These are phyloP conservation scores for Stenopsyche tienmushanensis DNA, from an alignment of 1,140 invertebrate species.

Conservation along the genomic window DNA sequence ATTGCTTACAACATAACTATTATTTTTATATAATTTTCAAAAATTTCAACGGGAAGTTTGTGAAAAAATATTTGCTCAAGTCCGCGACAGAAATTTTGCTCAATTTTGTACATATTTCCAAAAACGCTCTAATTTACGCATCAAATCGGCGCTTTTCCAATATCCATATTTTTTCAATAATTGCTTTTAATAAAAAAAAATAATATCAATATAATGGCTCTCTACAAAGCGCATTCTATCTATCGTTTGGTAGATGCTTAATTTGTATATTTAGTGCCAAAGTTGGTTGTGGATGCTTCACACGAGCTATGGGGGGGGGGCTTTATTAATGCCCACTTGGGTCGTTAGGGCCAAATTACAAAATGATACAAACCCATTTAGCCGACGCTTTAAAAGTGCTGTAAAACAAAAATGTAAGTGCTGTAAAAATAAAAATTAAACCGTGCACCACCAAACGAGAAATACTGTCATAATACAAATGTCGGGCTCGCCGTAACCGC, in stretches of 20 bases:
- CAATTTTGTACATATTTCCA: too few species aligned
- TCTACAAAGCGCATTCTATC: not conserved
- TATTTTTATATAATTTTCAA: too few species aligned
- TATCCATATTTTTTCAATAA: too few species aligned
- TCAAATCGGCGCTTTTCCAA: too few species aligned
- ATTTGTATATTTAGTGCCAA: conserved; percentile 1
- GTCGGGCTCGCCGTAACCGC: not conserved
- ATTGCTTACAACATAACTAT: too few species aligned
- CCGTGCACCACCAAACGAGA: not conserved
- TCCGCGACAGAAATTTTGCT: too few species aligned
- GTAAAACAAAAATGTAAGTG: conserved; percentile 4
- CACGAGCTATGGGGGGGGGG: not conserved
- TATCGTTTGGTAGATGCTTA: not conserved
- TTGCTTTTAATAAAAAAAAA: too few species aligned
- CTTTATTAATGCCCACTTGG: conserved; percentile 15
- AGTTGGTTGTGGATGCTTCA: not conserved
- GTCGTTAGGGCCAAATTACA: conserved; percentile 29
- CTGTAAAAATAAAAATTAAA: conserved; percentile 6
- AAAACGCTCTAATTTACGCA: too few species aligned
- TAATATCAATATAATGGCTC: too few species aligned
- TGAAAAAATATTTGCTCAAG: too few species aligned
- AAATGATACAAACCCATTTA: conserved; percentile 29
- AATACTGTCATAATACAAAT: conserved; percentile 4
- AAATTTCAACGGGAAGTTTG: too few species aligned
- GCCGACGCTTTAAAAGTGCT: conserved; percentile 6